Evolutionary conservation across 2,113 vertebrate genomes (phyloP), one percentile per base, ranked within the genome.

Genomic region (human (Homo sapiens)): DNA sequence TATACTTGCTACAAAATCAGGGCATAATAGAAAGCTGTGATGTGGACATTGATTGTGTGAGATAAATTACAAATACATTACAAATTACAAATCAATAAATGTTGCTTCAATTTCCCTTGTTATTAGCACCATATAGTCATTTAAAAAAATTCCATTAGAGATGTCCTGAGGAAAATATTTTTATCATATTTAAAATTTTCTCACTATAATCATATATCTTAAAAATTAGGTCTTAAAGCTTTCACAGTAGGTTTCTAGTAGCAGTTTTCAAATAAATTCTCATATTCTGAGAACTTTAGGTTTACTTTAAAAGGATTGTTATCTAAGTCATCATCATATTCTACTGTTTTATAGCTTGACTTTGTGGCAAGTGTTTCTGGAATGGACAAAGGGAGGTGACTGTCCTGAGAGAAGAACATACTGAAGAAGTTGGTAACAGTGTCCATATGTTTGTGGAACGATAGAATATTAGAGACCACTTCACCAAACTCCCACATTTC

Each of bases 221-320:
- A 20, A 72, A 95, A 96, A 43, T 27, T 75, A 64, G 43, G 3
- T 88, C 30, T 70, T 79, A 75, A 87, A 14, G 8, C 20, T 73
- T 92, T 89, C 61, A 35, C 2, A 73, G 17, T 76, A 20, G 7
- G 45, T 59, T 90, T 79, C 25, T 35, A 80, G 61, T 30, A 45
- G 64, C 9, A 43, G 27, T 84, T 93, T 86, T 88, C 68, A 93
- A 68, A 38, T 90, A 94, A 76, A 76, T n/a, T 83, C 45, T 82
- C 48, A 64, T 40, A 81, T 40, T 73, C 76, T 75, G 61, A 80
- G 55, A 93, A 92, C 18, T 83, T 84, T 18, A 43, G 61, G 16
- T 80, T 95, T 79, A 61, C 16, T 90, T 89, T 30, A 72, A 30
- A 86, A 89, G 12, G 57, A 70, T 80, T 81, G 2, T 48, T 84